Evolutionary conservation across 1,140 invertebrate genomes (phyloP).

Genomic region (Neuroterus valhalla): DNA sequence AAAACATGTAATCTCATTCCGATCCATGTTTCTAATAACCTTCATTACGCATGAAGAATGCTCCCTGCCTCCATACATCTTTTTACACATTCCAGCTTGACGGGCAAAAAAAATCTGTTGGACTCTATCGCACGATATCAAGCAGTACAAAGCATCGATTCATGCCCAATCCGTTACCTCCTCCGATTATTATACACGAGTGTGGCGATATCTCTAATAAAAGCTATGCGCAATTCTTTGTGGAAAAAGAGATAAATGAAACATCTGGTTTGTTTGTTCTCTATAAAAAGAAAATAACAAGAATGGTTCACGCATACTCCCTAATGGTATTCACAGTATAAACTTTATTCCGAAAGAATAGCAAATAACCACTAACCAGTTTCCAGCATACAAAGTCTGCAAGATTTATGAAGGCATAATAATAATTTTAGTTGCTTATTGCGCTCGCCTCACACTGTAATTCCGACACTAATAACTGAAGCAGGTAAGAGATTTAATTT

Average conservation of each 20-base stretch:
- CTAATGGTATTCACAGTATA: too few species aligned
- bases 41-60: background rate
- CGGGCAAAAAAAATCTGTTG: constrained; percentile 11
- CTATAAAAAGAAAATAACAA: too few species aligned
- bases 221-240: background rate
- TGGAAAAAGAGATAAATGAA: background rate
- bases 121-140: constrained; percentile 20
- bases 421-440: constrained; percentile 13
- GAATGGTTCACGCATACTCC: too few species aligned
- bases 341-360: too few species aligned
- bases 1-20: too few species aligned
- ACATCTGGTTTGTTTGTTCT: constrained; percentile 14
- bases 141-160: constrained; percentile 19
- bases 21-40: background rate
- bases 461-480: constrained; percentile 1
- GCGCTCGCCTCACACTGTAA: background rate
- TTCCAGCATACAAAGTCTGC: background rate
- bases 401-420: background rate
- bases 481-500: constrained; percentile 11
- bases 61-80: background rate
- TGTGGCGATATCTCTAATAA: constrained; percentile 2
- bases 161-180: constrained; percentile 19
- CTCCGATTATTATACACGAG: constrained; percentile 16
- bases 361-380: background rate
- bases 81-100: constrained; percentile 1